phyloP scores from a whole-genome alignment of 2,888 invertebrate species.

The Eumerus sabulonum region DNA sequence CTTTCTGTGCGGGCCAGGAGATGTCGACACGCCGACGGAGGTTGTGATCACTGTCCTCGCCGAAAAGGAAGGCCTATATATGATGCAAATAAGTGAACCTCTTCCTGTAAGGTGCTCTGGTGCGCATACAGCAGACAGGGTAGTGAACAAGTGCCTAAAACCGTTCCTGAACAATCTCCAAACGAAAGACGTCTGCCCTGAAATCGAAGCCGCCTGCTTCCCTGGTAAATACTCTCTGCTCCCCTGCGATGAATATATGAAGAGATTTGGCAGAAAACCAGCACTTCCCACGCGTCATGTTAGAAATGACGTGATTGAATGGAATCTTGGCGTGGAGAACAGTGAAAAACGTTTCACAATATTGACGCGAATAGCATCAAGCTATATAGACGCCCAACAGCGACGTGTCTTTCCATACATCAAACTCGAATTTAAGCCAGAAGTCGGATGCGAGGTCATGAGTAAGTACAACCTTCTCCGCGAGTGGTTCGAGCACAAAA shows the following conservation, averaged over 20 bases:
- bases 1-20: slow-evolving; percentile 72
- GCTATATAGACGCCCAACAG: background rate
- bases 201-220: slow-evolving; percentile 22
- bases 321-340: slow-evolving; percentile 31
- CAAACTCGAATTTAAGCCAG: slow-evolving; percentile 75
- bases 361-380: slow-evolving; percentile 6
- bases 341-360: slow-evolving; percentile 18
- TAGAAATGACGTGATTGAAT: slow-evolving; percentile 10
- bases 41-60: slow-evolving; percentile 66
- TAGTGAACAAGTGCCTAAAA: slow-evolving; percentile 57
- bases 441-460: slow-evolving; percentile 75
- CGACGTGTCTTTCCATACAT: slow-evolving; percentile 62
- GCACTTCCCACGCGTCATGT: too few species aligned
- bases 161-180: slow-evolving; percentile 8
- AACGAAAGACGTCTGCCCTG: background rate
- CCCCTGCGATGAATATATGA: slow-evolving; percentile 7
- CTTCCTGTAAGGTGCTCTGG: slow-evolving; percentile 74
- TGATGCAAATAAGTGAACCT: slow-evolving; percentile 72
- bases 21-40: slow-evolving; percentile 74
- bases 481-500: slow-evolving; percentile 73
- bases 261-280: too few species aligned
- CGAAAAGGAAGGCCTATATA: slow-evolving; percentile 45
- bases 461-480: slow-evolving; percentile 74
- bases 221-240: background rate
- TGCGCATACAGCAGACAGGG: slow-evolving; percentile 72